Conservation (phyloP, 2,113 vertebrate species). For the Scomber scombrus region DNA sequence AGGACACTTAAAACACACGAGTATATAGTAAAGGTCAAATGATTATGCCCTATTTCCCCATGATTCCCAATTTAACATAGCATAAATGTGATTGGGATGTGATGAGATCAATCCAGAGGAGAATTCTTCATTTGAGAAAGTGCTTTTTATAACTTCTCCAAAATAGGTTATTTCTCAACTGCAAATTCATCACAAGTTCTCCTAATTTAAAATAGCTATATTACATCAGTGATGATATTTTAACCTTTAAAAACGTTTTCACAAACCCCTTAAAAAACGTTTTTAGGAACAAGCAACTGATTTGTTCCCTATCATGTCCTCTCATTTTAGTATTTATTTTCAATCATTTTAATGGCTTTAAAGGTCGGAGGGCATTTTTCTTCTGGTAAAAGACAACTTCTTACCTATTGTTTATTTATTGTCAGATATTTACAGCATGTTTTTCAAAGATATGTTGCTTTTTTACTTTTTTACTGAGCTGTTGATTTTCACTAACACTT, state of each 20-base stretch:
- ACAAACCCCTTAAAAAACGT: not conserved
- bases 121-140: not conserved
- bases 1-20: not conserved
- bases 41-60: not conserved
- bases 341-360: not conserved
- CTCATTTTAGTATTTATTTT: not conserved
- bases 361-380: no score
- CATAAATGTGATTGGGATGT: not conserved
- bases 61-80: not conserved
- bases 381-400: not conserved
- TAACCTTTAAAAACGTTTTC: conserved; percentile 25
- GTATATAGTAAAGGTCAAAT: not conserved
- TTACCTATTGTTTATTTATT: not conserved
- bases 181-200: conserved; percentile 22
- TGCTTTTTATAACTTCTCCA: conserved; percentile 40
- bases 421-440: no score
- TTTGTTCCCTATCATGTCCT: not conserved
- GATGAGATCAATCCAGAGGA: not conserved
- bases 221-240: conserved; percentile 21
- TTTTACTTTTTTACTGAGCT: not conserved
- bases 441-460: no score
- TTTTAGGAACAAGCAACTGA: not conserved
- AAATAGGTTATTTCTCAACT: conserved; percentile 41
- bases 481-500: not conserved
- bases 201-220: conserved; percentile 37